These are phyloP conservation scores for Enteromius trimaculatus DNA, from an alignment of 2,797 vertebrate species.

Conservation along the genomic window DNA sequence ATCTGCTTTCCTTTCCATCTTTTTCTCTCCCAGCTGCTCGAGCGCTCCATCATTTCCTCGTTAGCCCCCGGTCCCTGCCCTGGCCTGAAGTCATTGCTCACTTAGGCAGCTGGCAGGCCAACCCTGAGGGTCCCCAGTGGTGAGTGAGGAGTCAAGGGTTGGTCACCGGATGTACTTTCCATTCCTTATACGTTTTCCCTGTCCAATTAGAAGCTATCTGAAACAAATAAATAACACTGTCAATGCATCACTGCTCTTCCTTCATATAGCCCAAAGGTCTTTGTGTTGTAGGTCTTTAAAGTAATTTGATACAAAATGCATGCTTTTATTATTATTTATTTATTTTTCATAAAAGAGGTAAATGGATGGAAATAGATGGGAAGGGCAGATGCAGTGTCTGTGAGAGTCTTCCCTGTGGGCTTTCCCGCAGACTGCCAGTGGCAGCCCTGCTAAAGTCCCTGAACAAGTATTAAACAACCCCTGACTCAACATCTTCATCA, in stretches of 20 bases:
- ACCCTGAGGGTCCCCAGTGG: slow-evolving; percentile 76
- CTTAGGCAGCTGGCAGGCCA: slow-evolving; percentile 72
- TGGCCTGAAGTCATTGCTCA: slow-evolving; percentile 73
- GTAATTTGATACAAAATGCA: background rate
- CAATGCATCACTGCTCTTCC: background rate
- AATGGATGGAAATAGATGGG: background rate
- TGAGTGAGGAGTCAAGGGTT: slow-evolving; percentile 79
- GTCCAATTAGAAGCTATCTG: slow-evolving; percentile 78
- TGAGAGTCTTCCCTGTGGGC: slow-evolving; percentile 39
- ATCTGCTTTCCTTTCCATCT: slow-evolving; percentile 47
- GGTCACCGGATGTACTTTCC: slow-evolving; percentile 72
- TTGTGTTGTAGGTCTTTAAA: background rate
- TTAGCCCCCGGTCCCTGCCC: slow-evolving; percentile 71
- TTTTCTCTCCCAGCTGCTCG: slow-evolving; percentile 49
- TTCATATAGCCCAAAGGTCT: background rate
- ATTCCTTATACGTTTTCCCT: slow-evolving; percentile 63
- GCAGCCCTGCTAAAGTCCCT: slow-evolving; percentile 30
- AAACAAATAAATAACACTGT: slow-evolving; percentile 53
- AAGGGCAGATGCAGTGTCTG: slow-evolving; percentile 22
- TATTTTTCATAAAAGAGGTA: background rate
- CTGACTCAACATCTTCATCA: slow-evolving; percentile 53
- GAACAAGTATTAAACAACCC: slow-evolving; percentile 35
- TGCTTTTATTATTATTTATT: background rate
- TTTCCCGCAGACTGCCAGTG: slow-evolving; percentile 49
- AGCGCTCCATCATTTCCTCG: slow-evolving; percentile 64